These are phyloP conservation scores for Sepiola atlantica DNA, from an alignment of 2,888 invertebrate species.

Conservation along the genomic window DNA sequence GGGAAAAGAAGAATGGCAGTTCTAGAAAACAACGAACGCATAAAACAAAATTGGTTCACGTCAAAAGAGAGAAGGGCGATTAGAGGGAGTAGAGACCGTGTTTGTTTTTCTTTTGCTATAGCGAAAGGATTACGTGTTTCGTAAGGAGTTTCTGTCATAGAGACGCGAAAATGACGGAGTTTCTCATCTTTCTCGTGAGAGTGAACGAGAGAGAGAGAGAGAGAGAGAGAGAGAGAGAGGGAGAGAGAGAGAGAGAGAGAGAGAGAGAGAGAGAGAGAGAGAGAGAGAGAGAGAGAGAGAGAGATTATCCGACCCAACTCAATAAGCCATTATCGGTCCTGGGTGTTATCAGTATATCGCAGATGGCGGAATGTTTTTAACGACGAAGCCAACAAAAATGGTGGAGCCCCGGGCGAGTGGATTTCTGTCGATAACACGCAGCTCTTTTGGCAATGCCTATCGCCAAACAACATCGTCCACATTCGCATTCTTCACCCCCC, in stretches of 20 bases:
- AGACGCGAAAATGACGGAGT: too few relatives aligned
- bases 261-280: neutral
- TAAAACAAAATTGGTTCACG: too few relatives aligned
- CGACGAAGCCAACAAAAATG: constrained; percentile 1
- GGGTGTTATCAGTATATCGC: neutral
- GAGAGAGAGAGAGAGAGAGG: neutral
- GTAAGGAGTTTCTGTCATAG: too few relatives aligned
- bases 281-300: neutral
- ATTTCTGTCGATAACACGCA: neutral
- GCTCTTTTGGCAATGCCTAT: constrained; percentile 6
- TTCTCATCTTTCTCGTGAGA: too few relatives aligned
- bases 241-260: neutral
- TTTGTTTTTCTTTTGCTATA: too few relatives aligned
- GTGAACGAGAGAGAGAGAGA: neutral
- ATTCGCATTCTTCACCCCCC: too few relatives aligned
- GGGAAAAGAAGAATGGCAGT: too few relatives aligned
- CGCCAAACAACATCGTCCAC: neutral
- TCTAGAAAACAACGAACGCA: too few relatives aligned
- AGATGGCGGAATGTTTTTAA: constrained; percentile 23
- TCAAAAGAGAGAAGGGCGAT: too few relatives aligned
- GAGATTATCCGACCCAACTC: neutral
- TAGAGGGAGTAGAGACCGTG: too few relatives aligned
- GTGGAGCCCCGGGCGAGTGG: neutral
- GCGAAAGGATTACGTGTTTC: too few relatives aligned
- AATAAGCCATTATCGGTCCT: constrained; percentile 8